Evolutionary conservation across 1,140 invertebrate species (phyloP).

Genomic region (Cryptotermes secundus): DNA sequence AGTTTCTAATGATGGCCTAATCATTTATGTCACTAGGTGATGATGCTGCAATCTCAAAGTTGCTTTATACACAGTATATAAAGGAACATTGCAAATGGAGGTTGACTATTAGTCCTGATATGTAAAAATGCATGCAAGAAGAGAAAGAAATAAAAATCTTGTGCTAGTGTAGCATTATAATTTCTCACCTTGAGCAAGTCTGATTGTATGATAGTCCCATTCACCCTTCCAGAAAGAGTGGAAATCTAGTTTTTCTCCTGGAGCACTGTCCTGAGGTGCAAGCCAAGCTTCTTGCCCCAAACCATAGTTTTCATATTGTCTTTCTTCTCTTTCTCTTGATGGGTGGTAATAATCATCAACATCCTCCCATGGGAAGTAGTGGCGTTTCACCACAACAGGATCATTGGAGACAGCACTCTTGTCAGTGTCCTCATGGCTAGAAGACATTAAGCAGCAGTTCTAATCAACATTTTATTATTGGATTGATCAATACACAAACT

Average conservation of each 20-base stretch:
- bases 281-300: background rate
- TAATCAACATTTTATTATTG: background rate
- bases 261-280: background rate
- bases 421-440: background rate
- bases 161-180: too few species aligned
- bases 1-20: too few species aligned
- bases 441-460: background rate
- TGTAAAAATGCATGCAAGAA: too few species aligned
- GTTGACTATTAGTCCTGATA: too few species aligned
- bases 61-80: too few species aligned
- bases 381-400: background rate
- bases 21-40: too few species aligned
- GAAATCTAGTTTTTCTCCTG: conserved; percentile 35
- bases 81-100: too few species aligned
- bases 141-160: too few species aligned
- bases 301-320: background rate
- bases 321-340: background rate
- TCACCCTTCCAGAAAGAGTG: conserved; percentile 56
- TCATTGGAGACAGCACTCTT: background rate
- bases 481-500: background rate
- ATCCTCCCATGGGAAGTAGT: background rate
- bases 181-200: conserved; percentile 50
- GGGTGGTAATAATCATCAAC: background rate
- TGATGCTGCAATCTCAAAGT: too few species aligned
- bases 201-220: conserved; percentile 51